These are phyloP conservation scores for Scaptomyza flava DNA, from an alignment of 2,888 invertebrate genomes.

Conservation along the genomic window DNA sequence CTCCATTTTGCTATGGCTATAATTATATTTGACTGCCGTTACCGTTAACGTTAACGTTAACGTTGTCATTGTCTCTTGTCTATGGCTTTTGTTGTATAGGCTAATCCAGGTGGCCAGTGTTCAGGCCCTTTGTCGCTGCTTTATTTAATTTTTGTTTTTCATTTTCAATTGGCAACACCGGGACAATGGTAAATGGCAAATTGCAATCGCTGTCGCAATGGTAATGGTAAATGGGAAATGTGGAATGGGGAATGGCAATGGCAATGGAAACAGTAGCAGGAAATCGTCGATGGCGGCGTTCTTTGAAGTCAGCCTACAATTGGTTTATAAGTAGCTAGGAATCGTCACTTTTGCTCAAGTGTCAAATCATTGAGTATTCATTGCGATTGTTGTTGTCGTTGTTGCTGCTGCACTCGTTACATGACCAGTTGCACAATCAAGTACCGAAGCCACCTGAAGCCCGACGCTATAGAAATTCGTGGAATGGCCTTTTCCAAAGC, in stretches of 20 bases:
- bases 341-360: constrained; percentile 61
- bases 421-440: constrained; percentile 75
- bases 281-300: constrained; percentile 20
- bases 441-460: constrained; percentile 48
- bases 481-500: constrained; percentile 15
- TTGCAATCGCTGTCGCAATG: constrained; percentile 11
- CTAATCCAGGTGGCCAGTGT: constrained; percentile 75
- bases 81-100: constrained; percentile 37
- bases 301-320: constrained; percentile 57
- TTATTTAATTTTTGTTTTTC: constrained; percentile 70
- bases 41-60: constrained; percentile 13
- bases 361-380: constrained; percentile 64
- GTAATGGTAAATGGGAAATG: not conserved
- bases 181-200: constrained; percentile 1
- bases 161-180: constrained; percentile 59
- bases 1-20: constrained; percentile 73
- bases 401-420: constrained; percentile 48
- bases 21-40: constrained; percentile 79
- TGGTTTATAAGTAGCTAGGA: constrained; percentile 42
- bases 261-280: not conserved
- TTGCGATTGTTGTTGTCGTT: constrained; percentile 27
- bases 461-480: constrained; percentile 43
- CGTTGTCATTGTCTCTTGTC: constrained; percentile 10
- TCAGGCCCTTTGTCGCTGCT: constrained; percentile 49
- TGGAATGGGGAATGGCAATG: constrained; percentile 3